phyloP scores from a whole-genome alignment of 2,888 invertebrate species.

The Allygus modestus region DNA sequence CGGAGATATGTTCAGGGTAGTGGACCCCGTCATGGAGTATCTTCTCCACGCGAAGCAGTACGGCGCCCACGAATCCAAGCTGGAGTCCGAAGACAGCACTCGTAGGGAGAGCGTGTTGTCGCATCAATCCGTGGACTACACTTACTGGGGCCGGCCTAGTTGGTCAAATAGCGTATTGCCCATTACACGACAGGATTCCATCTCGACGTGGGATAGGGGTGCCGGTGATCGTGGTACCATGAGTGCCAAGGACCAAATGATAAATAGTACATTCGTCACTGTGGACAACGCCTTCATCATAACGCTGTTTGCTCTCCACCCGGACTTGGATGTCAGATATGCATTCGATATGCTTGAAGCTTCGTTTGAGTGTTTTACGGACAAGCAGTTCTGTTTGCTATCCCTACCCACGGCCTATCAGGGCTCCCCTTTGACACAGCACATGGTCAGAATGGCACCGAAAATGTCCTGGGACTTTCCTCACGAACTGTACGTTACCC shows the following conservation, averaged over 20 bases:
- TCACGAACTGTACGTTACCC: conserved; percentile 12
- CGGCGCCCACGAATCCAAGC: not conserved
- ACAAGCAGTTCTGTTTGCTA: conserved; percentile 47
- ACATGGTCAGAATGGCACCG: conserved; percentile 36
- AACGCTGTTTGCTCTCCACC: conserved; percentile 39
- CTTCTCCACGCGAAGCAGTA: not conserved
- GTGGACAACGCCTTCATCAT: conserved; percentile 3
- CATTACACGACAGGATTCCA: not conserved
- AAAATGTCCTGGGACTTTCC: conserved; percentile 35
- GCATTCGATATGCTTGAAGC: conserved; percentile 54
- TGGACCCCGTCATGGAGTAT: conserved; percentile 47
- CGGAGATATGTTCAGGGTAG: conserved; percentile 33
- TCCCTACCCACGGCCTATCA: conserved; percentile 44
- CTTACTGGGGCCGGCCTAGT: conserved; percentile 16
- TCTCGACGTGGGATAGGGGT: not conserved
- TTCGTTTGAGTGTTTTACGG: conserved; percentile 50
- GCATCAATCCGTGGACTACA: not conserved
- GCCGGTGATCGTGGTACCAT: not conserved
- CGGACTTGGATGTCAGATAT: conserved; percentile 24
- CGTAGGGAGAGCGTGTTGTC: not conserved
- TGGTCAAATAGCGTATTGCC: conserved; percentile 12
- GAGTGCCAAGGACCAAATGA: not conserved
- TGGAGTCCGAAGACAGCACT: not conserved
- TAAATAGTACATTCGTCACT: not conserved
- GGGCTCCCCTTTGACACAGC: conserved; percentile 34